Base-by-base conservation (phyloP, 2,797 vertebrate species). In the Chloroceryle inda region DNA sequence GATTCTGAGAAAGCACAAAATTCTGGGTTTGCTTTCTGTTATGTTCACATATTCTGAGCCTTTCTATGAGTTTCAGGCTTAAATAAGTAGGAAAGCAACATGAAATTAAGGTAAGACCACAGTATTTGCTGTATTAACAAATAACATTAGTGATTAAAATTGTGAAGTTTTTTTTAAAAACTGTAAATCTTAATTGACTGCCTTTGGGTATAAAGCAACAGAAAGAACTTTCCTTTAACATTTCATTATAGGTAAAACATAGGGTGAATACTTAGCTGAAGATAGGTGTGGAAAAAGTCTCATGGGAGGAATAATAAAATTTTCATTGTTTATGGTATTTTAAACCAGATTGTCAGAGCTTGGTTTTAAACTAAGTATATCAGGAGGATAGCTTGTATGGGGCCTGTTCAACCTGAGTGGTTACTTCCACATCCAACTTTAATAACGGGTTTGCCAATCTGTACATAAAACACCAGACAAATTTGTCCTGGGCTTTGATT, bases 1-100 rank as follows among this genome's bases (percentile, higher is more conserved):
- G 63, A 67, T 91, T 91, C 79, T 93, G 50, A 90, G 84, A 95
- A 89, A 96, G 68, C 45, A 58, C 69, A 88, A 84, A 78, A 81
- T 85, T 74, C 56, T 45, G 31, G 10, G 19, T 73, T 63, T 94
- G 17, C 21, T 75, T 87, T 89, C 45, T 55, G 19, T 83, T 69
- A 38, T 20, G 23, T 79, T 96, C 49, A 38, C 45, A 24, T 85
- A 49, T 67, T 86, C 61, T 93, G 33, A 72, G 23, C 22, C 27
- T 62, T 91, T 78, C n/a, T 91, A 8, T 94, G 47, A 91, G 50
- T 83, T 81, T 90, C 31, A 75, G 44, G 40, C 50, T 85, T 80
- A 94, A 91, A 64, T 68, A 93, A 81, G 33, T n/a, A 85, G 37
- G 35, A 58, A 89, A 81, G 35, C 23, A 72, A 82, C 33, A 58